Percentiles rank a stretch among this genome's conserved stretches.
Evolutionary conservation across 53 echinoderm and acorn worm genomes (phyloP).

Genomic region (Pentamera pediparva): DNA sequence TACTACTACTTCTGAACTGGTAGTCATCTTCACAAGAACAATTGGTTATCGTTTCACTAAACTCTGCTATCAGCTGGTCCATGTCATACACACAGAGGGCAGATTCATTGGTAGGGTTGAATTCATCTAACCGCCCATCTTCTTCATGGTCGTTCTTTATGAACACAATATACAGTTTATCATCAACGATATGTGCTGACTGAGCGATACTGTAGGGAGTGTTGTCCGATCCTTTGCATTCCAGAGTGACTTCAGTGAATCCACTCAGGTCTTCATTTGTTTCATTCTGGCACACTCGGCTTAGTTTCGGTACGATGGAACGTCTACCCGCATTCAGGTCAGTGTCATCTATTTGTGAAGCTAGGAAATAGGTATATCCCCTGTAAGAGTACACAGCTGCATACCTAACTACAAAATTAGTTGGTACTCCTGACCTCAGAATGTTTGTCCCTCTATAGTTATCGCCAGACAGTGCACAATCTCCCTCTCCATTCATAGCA

Average conservation of each 20-base stretch:
- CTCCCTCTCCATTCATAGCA: not conserved
- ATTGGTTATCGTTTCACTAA: too few species aligned
- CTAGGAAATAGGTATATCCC: not conserved
- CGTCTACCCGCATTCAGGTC: not conserved
- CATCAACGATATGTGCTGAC: conserved; percentile 14
- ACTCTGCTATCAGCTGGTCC: too few species aligned
- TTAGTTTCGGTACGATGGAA: conserved; percentile 35
- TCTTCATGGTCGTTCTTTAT: not conserved
- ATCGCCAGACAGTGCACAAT: not conserved
- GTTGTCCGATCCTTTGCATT: not conserved
- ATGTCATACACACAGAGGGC: too few species aligned
- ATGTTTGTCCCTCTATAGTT: not conserved
- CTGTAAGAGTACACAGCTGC: not conserved
- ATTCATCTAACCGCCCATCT: too few species aligned
- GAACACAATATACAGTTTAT: conserved; percentile 44
- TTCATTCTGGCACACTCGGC: conserved; percentile 33
- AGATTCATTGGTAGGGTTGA: too few species aligned
- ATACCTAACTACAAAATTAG: not conserved
- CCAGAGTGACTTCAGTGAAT: conserved; percentile 34
- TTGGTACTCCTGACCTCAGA: not conserved
- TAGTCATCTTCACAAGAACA: too few species aligned
- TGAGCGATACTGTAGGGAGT: conserved; percentile 26
- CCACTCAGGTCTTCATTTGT: not conserved
- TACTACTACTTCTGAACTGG: too few species aligned
- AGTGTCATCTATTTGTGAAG: not conserved